Base-by-base conservation (phyloP, 2,113 vertebrate species). In the Bucco capensis region DNA sequence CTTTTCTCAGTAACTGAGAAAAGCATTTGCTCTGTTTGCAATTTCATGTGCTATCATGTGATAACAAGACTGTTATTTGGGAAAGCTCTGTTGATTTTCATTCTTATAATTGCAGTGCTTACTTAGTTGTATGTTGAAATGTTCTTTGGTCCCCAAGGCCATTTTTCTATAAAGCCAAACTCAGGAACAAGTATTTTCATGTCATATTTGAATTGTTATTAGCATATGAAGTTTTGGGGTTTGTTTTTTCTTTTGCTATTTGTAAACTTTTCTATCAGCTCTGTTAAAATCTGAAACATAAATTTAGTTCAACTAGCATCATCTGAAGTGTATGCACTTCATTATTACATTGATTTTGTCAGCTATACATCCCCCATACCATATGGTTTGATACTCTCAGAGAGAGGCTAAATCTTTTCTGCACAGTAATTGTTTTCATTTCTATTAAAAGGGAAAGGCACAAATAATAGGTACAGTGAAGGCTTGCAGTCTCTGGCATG, bases 351-450 rank as follows among this genome's bases (percentile, higher is more conserved):
- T 65, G 83, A 37, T 91, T 94, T 93, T 95, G 86, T 91, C 83
- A 90, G 87, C 91, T 96, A 74, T 93, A 57, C 85, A 61, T 86
- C 94, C 69, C 88, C 91, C 60, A 50, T 87, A 89, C 75, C 81
- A 83, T 95, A 90, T 96, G 92, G 80, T 74, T 92, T 37, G 89
- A 83, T 91, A 69, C 60, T 94, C 69, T 84, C 58, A 90, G 75
- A 74, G 50, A 95, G 85, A 91, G 94, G 44, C 23, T 95, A 83
- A 94, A 87, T 90, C 65, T 96, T 96, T 96, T 96, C 93, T 95
- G 86, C 81, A 96, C 83, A 84, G 70, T 96, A 96, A 97, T 97
- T 97, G 96, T 97, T 98, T 98, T 97, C 83, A 92, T 97, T 97
- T 96, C 95, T 94, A 95, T 97, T 97, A 97, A 97, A 96, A 97